These are phyloP conservation scores for Neotoxoptera formosana DNA, from an alignment of 1,140 invertebrate genomes.

Conservation along the genomic window DNA sequence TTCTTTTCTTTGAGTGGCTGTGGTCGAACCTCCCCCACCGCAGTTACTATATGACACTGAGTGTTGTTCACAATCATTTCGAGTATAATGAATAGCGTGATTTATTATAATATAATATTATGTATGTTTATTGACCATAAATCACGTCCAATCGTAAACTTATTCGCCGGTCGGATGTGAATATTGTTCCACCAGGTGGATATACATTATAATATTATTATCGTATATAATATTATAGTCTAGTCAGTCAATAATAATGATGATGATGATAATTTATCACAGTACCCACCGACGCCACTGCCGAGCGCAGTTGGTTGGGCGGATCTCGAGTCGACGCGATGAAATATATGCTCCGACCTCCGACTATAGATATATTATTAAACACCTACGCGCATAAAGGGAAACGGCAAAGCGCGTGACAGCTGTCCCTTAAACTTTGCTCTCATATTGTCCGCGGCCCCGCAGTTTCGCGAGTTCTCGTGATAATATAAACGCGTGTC, in stretches of 20 bases:
- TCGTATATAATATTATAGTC: not conserved
- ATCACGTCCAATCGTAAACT: not conserved
- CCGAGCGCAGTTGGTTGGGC: not conserved
- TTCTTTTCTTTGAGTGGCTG: not conserved
- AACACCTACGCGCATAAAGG: not conserved
- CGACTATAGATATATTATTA: not conserved
- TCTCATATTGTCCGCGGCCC: not conserved
- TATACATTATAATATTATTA: not conserved
- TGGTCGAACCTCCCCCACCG: no score
- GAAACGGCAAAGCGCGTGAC: not conserved
- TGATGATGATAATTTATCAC: constrained; percentile 21
- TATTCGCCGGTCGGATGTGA: not conserved
- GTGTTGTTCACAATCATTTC: not conserved
- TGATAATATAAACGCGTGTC: not conserved
- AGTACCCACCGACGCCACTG: not conserved
- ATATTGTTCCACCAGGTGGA: not conserved
- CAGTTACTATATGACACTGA: not conserved
- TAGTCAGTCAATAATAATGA: not conserved
- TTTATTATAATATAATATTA: not conserved
- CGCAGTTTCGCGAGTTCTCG: not conserved
- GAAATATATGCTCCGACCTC: not conserved
- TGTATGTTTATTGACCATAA: not conserved
- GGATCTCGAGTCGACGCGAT: not conserved
- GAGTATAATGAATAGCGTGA: not conserved
- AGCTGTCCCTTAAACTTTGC: constrained; percentile 2